Evolutionary conservation across 1,140 invertebrate species (phyloP).

Genomic region (Ditylenchus dipsaci): DNA sequence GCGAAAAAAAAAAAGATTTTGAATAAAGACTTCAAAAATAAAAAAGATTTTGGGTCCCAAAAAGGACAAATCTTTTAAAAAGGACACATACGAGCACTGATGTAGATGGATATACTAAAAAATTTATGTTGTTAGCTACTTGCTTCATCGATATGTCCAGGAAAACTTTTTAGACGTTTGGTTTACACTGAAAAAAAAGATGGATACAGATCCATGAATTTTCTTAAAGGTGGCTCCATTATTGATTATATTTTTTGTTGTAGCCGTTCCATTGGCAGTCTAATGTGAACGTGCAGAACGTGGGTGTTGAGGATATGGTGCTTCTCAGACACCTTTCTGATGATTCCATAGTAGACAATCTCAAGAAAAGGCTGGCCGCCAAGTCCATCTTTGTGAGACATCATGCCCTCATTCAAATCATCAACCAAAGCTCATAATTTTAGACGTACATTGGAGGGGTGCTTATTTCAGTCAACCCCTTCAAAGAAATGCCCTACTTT

Average conservation of each 20-base stretch:
- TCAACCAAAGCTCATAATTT: neutral
- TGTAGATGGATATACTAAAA: too few relatives aligned
- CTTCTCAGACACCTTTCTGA: constrained; percentile 70
- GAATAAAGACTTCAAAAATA: too few relatives aligned
- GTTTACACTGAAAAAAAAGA: too few relatives aligned
- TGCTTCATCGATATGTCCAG: too few relatives aligned
- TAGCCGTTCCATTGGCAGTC: constrained; percentile 75
- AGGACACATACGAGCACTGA: too few relatives aligned
- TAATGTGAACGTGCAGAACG: constrained; percentile 70
- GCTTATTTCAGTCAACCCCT: constrained; percentile 74
- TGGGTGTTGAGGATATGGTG: constrained; percentile 77
- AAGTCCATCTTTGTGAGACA: constrained; percentile 72
- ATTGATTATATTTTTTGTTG: constrained; percentile 36
- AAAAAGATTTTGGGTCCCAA: too few relatives aligned
- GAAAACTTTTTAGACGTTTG: too few relatives aligned
- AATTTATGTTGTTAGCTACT: too few relatives aligned
- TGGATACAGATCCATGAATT: too few relatives aligned
- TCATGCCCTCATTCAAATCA: neutral
- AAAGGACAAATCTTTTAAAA: too few relatives aligned
- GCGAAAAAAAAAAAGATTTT: too few relatives aligned
- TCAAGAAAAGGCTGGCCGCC: constrained; percentile 71
- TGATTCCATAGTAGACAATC: constrained; percentile 71
- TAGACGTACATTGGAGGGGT: constrained; percentile 78
- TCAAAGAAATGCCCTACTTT: constrained; percentile 72
- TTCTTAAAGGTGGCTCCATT: too few relatives aligned